Conservation (phyloP, 2,797 vertebrate species). For the Urosaurus nigricauda region DNA sequence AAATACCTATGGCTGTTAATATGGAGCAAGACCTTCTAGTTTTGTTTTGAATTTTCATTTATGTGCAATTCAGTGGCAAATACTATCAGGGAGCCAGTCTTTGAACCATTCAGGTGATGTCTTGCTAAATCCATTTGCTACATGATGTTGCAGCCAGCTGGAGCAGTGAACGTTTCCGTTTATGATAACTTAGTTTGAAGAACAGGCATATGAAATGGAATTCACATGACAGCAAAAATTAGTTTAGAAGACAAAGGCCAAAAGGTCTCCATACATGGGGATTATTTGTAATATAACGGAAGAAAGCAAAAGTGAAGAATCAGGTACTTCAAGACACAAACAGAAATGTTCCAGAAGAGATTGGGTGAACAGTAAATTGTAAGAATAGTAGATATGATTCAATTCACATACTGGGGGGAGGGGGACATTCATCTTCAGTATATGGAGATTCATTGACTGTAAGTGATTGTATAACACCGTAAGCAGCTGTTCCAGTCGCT, state of each 20-base stretch:
- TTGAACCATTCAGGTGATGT: not conserved
- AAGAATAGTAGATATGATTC: not conserved
- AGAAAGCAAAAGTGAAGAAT: constrained; percentile 28
- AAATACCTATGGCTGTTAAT: constrained; percentile 7
- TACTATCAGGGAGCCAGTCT: not conserved
- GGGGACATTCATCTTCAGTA: not conserved
- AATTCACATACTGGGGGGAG: not conserved
- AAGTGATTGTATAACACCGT: not conserved
- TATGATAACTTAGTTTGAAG: constrained; percentile 16
- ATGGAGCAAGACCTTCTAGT: not conserved
- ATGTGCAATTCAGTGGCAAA: not conserved
- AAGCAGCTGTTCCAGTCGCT: not conserved
- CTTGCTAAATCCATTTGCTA: constrained; percentile 9
- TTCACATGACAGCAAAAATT: not conserved
- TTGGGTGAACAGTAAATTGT: constrained; percentile 30
- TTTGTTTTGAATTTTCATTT: constrained; percentile 9
- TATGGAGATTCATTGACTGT: not conserved
- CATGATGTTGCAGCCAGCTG: not conserved
- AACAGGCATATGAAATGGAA: constrained; percentile 38
- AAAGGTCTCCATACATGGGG: constrained; percentile 14
- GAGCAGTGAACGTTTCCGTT: not conserved
- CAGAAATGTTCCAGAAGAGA: constrained; percentile 31
- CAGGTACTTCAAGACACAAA: constrained; percentile 28
- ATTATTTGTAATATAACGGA: constrained; percentile 48
- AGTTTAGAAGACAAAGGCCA: constrained; percentile 46